phyloP scores from a whole-genome alignment of 2,888 invertebrate genomes.

The Augiades crinisus region DNA sequence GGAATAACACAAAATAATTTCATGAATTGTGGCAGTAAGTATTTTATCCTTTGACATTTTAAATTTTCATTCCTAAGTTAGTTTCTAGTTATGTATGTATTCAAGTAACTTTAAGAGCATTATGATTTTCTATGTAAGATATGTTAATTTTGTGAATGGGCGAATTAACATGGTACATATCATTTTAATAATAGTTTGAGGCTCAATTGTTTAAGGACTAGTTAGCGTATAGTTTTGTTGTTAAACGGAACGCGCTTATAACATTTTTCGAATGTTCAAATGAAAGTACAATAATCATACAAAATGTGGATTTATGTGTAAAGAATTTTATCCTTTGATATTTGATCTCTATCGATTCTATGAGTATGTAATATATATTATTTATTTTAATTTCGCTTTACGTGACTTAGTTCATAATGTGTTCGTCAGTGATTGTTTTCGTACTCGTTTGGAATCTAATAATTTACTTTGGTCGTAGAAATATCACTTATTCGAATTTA shows the following conservation, averaged over 20 bases:
- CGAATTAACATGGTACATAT: slow-evolving; percentile 55
- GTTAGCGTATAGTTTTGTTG: slow-evolving; percentile 32
- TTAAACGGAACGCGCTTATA: slow-evolving; percentile 46
- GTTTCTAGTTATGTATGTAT: slow-evolving; percentile 10
- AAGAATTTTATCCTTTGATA: slow-evolving; percentile 66
- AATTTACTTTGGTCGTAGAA: slow-evolving; percentile 38
- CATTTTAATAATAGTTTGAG: slow-evolving; percentile 49
- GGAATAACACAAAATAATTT: slow-evolving; percentile 31
- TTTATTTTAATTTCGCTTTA: slow-evolving; percentile 47
- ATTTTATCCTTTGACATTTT: slow-evolving; percentile 63
- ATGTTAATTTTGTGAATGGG: not conserved
- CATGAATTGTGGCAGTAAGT: slow-evolving; percentile 48
- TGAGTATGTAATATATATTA: slow-evolving; percentile 48
- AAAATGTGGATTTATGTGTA: slow-evolving; percentile 61
- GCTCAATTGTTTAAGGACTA: slow-evolving; percentile 48
- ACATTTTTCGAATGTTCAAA: slow-evolving; percentile 72
- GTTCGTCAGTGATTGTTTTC: slow-evolving; percentile 46
- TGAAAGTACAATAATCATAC: slow-evolving; percentile 67
- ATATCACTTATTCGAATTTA: slow-evolving; percentile 64
- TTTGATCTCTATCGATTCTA: slow-evolving; percentile 64
- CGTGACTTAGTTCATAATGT: slow-evolving; percentile 41
- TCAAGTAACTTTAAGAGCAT: not conserved
- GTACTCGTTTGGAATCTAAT: slow-evolving; percentile 33
- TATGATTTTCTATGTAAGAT: slow-evolving; percentile 30
- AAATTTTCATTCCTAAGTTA: slow-evolving; percentile 9